Base-by-base conservation (phyloP, 1,140 invertebrate species). In the Calliopsis andreniformis region DNA sequence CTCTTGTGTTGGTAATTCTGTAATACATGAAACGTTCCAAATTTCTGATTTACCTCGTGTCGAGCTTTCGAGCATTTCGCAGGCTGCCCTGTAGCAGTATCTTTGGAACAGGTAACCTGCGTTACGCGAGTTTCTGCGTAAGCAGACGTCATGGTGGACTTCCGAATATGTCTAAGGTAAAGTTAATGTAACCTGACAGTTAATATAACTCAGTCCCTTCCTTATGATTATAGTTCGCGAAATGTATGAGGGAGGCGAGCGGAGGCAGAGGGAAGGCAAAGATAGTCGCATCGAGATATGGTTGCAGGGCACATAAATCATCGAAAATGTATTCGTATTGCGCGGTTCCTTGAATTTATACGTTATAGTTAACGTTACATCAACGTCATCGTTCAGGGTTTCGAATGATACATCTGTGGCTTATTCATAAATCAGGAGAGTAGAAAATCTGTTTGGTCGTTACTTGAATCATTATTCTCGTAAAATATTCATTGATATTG, bases 151-250 rank as follows among this genome's bases (percentile, higher is more conserved):
- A 58, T 51, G 63, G 56, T 30, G 25, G 42, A 35, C 42, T 42
- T 1, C 5, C 20, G 51, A 67, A 56, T 45, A 39, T 23, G 20
- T 67, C 42, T 39, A 43, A 66, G 39, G 28, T 32, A 67, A 75
- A 67, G 71, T 67, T 66, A 67, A 75, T 55, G 51, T 55, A 75
- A 67, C 62, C 43, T 53, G 71, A 75, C 71, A 75, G 71, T 67
- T 75, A 66, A 75, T 75, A 75, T 75, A 75, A 75, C 71, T 75
- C 63, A 63, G 62, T 18, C 18, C n/a, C 51, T 23, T 56, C 63
- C 71, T 67, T 67, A 63, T 56, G 71, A 75, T 63, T 64, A 72
- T 28, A 66, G 62, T 28, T 56, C 8, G 51, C 30, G 59, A 75
- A 75, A 58, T 42, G 63, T 53, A 73, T 35, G 39, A 25, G 47